Percentiles rank a stretch among this genome's conserved stretches.
phyloP scores from a whole-genome alignment of 35 echinoderm and acorn worm genomes.

The Lytechinus pictus region DNA sequence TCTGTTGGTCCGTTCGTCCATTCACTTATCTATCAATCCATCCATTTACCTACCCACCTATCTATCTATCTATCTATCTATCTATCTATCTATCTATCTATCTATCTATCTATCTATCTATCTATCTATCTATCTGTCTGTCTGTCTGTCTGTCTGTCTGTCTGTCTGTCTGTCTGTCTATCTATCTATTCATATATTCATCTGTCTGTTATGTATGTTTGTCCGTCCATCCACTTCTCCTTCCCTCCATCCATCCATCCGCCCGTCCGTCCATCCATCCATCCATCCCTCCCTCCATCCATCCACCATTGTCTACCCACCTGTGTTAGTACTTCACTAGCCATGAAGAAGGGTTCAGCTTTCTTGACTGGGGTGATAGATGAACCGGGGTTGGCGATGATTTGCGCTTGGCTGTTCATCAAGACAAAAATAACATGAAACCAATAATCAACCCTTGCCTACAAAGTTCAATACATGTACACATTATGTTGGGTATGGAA shows the following conservation, averaged over 20 bases:
- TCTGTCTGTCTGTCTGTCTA: too few species aligned
- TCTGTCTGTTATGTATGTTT: too few species aligned
- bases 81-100: background rate
- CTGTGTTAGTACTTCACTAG: conserved; percentile 1
- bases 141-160: too few species aligned
- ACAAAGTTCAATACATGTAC: background rate
- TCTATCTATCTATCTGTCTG: too few species aligned
- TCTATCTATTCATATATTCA: too few species aligned
- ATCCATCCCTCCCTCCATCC: background rate
- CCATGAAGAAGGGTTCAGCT: background rate
- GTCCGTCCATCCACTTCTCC: too few species aligned
- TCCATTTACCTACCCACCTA: too few species aligned
- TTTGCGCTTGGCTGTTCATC: background rate
- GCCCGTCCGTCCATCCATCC: background rate
- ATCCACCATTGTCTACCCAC: background rate
- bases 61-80: too few species aligned
- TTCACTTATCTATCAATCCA: too few species aligned
- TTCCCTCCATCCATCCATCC: too few species aligned
- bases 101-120: background rate
- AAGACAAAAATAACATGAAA: background rate
- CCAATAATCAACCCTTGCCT: background rate
- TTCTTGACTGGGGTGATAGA: conserved; percentile 19
- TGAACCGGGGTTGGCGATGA: background rate
- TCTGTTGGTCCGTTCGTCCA: too few species aligned
- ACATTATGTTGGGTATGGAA: too few species aligned